A percentile compares a stretch with the other conserved stretches of the same genome.
These are phyloP conservation scores for Pachycephala philippinensis DNA, from an alignment of 2,113 vertebrate genomes.

Conservation along the genomic window DNA sequence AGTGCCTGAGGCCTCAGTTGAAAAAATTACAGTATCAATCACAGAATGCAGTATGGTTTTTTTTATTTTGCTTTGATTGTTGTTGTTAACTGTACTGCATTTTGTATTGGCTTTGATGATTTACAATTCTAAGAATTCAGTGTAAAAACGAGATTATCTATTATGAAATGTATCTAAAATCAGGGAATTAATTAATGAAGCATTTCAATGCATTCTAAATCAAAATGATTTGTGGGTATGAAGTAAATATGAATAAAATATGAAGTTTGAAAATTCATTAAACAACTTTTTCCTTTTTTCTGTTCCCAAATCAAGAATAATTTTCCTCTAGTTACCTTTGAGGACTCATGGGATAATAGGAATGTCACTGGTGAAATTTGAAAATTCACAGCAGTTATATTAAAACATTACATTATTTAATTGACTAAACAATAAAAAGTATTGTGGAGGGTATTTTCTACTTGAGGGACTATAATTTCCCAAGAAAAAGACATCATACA, in stretches of 20 bases:
- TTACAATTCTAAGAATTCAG: not conserved
- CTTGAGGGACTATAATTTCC: not conserved
- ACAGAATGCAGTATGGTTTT: not conserved
- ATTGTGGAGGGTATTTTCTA: not conserved
- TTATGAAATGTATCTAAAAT: not conserved
- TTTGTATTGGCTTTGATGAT: not conserved
- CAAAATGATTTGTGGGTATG: not conserved
- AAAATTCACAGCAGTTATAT: not conserved
- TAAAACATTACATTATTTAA: not conserved
- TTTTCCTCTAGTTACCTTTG: constrained; percentile 26
- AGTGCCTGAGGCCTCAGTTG: not conserved
- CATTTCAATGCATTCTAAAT: not conserved
- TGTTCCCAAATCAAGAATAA: not conserved
- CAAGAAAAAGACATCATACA: not conserved
- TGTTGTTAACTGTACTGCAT: not conserved
- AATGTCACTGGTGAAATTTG: not conserved
- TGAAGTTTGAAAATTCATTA: not conserved
- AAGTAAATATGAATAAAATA: not conserved
- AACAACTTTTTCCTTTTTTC: not conserved
- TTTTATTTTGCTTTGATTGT: not conserved
- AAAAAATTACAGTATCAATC: constrained; percentile 27
- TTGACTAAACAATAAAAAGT: not conserved
- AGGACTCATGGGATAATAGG: not conserved
- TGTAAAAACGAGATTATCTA: not conserved
- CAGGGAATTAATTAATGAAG: not conserved